A percentile compares a stretch with the other conserved stretches of the same genome.
Conservation (phyloP, 2,797 vertebrate genomes). For the Distichodus sexfasciatus region DNA sequence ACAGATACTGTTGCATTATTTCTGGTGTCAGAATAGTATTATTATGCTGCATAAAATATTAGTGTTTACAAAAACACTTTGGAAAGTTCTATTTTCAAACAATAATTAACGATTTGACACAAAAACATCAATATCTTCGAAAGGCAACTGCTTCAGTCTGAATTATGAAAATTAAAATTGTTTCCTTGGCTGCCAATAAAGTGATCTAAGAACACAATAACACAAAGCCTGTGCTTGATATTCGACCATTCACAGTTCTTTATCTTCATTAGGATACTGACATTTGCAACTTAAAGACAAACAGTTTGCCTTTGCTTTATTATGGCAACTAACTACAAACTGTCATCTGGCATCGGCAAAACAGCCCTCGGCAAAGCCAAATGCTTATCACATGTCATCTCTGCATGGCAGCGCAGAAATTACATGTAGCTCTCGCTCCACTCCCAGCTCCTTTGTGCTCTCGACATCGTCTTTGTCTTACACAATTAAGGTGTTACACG, state of each 20-base stretch:
- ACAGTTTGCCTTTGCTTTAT: slow-evolving; percentile 54
- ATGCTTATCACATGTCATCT: slow-evolving; percentile 85
- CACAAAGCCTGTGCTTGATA: slow-evolving; percentile 38
- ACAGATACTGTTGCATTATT: background rate
- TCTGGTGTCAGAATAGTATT: background rate
- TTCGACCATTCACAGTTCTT: slow-evolving; percentile 48
- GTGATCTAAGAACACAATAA: slow-evolving; percentile 42
- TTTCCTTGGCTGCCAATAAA: slow-evolving; percentile 50
- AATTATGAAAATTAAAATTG: slow-evolving; percentile 36
- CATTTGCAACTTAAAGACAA: slow-evolving; percentile 55
- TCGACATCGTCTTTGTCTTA: slow-evolving; percentile 92
- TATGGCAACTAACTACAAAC: slow-evolving; percentile 71
- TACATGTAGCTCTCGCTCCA: slow-evolving; percentile 75
- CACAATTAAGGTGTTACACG: slow-evolving; percentile 94
- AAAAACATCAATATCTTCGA: slow-evolving; percentile 46
- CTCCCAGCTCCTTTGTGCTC: slow-evolving; percentile 84
- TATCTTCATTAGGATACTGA: slow-evolving; percentile 53
- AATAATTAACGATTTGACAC: slow-evolving; percentile 28
- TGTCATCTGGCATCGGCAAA: slow-evolving; percentile 73
- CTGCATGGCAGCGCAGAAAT: slow-evolving; percentile 81
- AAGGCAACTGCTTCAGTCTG: slow-evolving; percentile 28
- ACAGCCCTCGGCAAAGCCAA: slow-evolving; percentile 72
- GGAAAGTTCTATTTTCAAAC: slow-evolving; percentile 18
- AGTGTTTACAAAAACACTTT: slow-evolving; percentile 23
- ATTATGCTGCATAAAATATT: background rate